Base-by-base conservation (phyloP, 2,888 invertebrate genomes). In the Malthinus flaveolus region DNA sequence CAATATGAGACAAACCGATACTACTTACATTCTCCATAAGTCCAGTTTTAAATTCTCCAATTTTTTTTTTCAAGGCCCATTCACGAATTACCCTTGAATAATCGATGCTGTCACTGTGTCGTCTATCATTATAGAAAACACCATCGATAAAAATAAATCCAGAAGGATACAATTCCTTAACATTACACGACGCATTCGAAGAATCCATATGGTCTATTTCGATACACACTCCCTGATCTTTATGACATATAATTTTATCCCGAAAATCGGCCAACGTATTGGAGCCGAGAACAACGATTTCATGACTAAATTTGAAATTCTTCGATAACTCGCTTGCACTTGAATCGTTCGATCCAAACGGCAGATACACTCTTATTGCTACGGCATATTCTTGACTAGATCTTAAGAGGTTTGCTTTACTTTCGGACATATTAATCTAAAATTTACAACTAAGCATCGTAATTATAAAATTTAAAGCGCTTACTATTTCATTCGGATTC, bases 101-200 rank as follows among this genome's bases (percentile, higher is more conserved):
- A 72, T 93, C 89, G 34, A 81, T 76, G 59, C 85, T 83, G 0
- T 77, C 72, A 1, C 81, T 71, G 66, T 83, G 74, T 1, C 90
- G 80, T 65, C 79, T 81, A 72, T 95, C 93, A 73, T 89, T 88
- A 75, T 92, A 94, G 75, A 94, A 92, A 0, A 85, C 85, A 62
- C 86, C 84, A 63, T 90, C 86, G 52, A 95, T 90, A 71, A 88
- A 93, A 66, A 94, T 87, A 74, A 88, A 89, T 1, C 86, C 87
- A 0, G 91, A 88, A 58, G 85, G 86, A 73, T 85, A 89, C 12
- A 82, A 69, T 59, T 84, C 82, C 9, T 36, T 49, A 6, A 35
- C n/a, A 8, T 7, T n/a, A 10, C 39, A 23, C 3, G 12, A 35
- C 12, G 23, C n/a, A 31, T 34, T 32, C 5, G 45, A 46, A 5